These are phyloP conservation scores for Chorisops tibialis DNA, from an alignment of 2,888 invertebrate genomes.

Conservation along the genomic window DNA sequence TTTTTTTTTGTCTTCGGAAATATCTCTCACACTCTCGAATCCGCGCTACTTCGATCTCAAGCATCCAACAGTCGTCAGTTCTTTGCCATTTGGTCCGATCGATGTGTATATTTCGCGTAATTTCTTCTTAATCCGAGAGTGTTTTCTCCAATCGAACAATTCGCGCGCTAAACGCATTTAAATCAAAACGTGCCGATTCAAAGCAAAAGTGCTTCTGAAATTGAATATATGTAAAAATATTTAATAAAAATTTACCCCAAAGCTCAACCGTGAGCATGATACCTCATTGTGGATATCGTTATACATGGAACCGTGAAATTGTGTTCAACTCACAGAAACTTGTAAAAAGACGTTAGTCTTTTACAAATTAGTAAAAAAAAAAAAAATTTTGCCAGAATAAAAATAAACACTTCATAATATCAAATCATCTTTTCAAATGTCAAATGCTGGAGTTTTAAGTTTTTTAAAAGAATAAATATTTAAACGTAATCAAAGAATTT, in stretches of 20 bases:
- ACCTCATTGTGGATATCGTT: constrained; percentile 71
- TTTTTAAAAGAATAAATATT: not conserved
- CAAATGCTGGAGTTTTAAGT: constrained; percentile 4
- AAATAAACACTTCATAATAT: constrained; percentile 12
- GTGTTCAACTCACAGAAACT: constrained; percentile 90
- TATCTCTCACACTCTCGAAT: no score
- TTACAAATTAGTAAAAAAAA: constrained; percentile 14
- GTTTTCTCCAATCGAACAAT: not conserved
- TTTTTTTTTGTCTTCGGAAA: not conserved
- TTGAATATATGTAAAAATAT: constrained; percentile 31
- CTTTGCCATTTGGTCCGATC: constrained; percentile 21
- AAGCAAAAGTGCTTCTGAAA: not conserved
- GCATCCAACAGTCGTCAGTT: constrained; percentile 12
- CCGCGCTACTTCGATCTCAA: not conserved
- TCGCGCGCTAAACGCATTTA: not conserved
- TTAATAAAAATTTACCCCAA: constrained; percentile 33
- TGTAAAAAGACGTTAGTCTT: constrained; percentile 74
- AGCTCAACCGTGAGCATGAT: constrained; percentile 54
- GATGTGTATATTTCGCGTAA: constrained; percentile 11
- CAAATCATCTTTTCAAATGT: not conserved
- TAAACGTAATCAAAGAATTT: no score
- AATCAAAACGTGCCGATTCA: not conserved
- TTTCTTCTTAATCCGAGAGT: no score
- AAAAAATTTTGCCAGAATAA: constrained; percentile 13
- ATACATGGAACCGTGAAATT: constrained; percentile 91